phyloP scores from a whole-genome alignment of 1,140 invertebrate species.

The Sycophaga agraensis region DNA sequence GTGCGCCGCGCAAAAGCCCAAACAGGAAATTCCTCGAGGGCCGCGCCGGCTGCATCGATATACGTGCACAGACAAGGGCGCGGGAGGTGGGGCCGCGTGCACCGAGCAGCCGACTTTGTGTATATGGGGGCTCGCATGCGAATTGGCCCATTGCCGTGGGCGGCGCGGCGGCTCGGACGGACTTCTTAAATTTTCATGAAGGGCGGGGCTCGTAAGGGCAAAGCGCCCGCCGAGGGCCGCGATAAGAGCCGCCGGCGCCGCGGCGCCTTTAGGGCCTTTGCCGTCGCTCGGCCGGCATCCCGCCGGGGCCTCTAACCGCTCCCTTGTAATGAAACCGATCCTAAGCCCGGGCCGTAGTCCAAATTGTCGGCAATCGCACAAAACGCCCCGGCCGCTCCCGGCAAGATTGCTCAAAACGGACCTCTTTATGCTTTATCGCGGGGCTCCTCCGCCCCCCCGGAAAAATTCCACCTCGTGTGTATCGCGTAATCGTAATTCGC shows the following conservation, averaged over 20 bases:
- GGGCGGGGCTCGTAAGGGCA: neutral
- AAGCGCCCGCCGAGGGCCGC: neutral
- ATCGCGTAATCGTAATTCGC: too few species aligned
- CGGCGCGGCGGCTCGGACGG: neutral
- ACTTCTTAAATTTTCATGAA: constrained; percentile 16
- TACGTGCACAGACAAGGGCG: neutral
- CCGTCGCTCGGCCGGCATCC: neutral
- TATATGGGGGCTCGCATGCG: constrained; percentile 20
- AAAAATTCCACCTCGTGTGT: too few species aligned
- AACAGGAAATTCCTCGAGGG: too few species aligned
- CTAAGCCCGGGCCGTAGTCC: neutral
- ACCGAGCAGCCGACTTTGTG: too few species aligned
- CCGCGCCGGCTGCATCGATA: too few species aligned
- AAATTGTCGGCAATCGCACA: constrained; percentile 1
- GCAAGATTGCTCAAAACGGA: too few species aligned
- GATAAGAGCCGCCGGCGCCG: neutral
- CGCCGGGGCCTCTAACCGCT: neutral
- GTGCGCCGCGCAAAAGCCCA: too few species aligned
- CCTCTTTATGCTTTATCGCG: too few species aligned
- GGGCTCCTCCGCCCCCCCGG: too few species aligned
- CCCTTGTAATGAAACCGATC: neutral
- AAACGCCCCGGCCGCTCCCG: too few species aligned
- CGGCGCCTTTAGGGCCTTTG: neutral
- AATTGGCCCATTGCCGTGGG: constrained; percentile 18
- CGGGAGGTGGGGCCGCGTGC: too few species aligned